Conservation (phyloP, 1,140 invertebrate species). For the Oncopodura yosiiana region DNA sequence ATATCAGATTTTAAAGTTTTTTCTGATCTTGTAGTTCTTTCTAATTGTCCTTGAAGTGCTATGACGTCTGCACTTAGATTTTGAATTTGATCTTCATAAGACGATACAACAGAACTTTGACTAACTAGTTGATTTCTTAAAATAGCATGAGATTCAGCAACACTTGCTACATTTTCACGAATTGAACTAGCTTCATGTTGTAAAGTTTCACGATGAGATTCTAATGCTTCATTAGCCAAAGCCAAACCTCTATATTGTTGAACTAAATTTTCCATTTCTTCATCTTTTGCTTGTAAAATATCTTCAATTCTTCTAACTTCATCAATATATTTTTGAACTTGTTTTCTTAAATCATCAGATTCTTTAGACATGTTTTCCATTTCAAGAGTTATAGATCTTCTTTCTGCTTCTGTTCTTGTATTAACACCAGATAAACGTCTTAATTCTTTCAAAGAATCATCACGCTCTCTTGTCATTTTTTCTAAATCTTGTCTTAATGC, state of each 20-base stretch:
- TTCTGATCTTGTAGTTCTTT: too few relatives aligned
- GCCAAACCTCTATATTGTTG: conserved; percentile 26
- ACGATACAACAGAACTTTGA: conserved; percentile 13
- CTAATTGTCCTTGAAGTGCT: too few relatives aligned
- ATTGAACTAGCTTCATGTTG: conserved; percentile 23
- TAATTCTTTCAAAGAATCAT: conserved; percentile 24
- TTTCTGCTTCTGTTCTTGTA: conserved; percentile 17
- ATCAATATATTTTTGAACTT: conserved; percentile 33
- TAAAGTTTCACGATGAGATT: conserved; percentile 14
- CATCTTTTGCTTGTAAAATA: conserved; percentile 21
- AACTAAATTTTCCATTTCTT: conserved; percentile 29
- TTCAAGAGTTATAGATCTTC: conserved; percentile 14
- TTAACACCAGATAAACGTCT: background rate
- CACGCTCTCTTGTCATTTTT: conserved; percentile 18
- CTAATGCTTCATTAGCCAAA: conserved; percentile 20
- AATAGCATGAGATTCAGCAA: conserved; percentile 14
- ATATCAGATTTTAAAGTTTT: background rate
- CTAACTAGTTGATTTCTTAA: conserved; percentile 17
- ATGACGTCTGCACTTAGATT: too few relatives aligned
- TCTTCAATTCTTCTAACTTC: conserved; percentile 33
- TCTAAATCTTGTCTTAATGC: conserved; percentile 24
- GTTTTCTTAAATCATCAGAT: conserved; percentile 22
- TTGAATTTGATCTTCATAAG: conserved; percentile 34
- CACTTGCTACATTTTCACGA: conserved; percentile 10
- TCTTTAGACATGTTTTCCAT: conserved; percentile 22